Conservation (phyloP, 2,888 invertebrate species). For the Zygaena filipendulae region DNA sequence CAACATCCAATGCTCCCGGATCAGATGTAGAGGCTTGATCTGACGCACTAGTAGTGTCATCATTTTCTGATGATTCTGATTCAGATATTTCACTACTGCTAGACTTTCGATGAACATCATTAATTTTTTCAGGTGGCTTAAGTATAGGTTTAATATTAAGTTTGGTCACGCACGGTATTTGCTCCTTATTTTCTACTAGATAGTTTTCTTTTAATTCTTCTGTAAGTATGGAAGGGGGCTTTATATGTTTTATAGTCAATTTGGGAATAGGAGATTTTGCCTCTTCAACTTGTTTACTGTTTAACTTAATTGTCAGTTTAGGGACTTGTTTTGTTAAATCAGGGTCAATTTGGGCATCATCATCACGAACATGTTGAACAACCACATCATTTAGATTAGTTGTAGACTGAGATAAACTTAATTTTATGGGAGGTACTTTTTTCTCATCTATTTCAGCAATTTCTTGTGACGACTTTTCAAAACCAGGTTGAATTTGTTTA, state of each 20-base stretch:
- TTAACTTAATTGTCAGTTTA: conserved; percentile 60
- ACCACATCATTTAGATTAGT: conserved; percentile 2
- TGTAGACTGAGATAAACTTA: conserved; percentile 24
- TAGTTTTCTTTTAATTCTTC: conserved; percentile 22
- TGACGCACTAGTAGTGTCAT: conserved; percentile 56
- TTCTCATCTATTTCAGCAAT: conserved; percentile 20
- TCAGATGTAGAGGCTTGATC: conserved; percentile 54
- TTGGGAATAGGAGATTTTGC: conserved; percentile 48
- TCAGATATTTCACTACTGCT: conserved; percentile 65
- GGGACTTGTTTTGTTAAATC: conserved; percentile 49
- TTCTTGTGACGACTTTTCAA: too few species aligned
- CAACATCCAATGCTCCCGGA: conserved; percentile 39
- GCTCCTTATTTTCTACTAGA: conserved; percentile 28
- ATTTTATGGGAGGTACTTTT: conserved; percentile 35
- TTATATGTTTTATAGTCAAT: conserved; percentile 46
- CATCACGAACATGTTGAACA: conserved; percentile 2
- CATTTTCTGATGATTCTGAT: conserved; percentile 66
- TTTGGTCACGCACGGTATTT: conserved; percentile 49
- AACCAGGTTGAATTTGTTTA: conserved; percentile 3
- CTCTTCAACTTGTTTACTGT: conserved; percentile 44
- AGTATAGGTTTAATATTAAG: conserved; percentile 61
- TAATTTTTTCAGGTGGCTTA: conserved; percentile 52
- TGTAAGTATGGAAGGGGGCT: conserved; percentile 28
- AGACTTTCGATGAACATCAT: conserved; percentile 56
- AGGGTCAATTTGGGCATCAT: conserved; percentile 21